Percentiles rank a stretch among this genome's conserved stretches.
phyloP scores from a whole-genome alignment of 2,797 vertebrate species.

The Ammospiza maritima region DNA sequence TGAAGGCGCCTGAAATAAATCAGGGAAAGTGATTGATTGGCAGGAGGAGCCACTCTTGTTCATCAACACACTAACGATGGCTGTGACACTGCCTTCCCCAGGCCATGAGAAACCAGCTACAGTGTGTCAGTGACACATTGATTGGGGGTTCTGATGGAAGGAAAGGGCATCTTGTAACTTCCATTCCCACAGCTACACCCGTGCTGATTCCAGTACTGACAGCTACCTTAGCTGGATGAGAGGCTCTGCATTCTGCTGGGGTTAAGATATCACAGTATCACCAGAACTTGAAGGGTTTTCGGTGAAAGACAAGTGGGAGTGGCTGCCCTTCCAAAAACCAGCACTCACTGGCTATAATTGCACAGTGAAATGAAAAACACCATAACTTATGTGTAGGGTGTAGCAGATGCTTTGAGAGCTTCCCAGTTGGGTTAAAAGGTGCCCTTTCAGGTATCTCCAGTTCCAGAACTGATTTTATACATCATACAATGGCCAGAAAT shows the following conservation, averaged over 20 bases:
- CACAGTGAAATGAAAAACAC: neutral
- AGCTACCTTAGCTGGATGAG: fast-evolving
- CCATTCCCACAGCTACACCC: fast-evolving
- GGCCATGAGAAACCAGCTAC: neutral
- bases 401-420: neutral
- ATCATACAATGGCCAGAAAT: neutral
- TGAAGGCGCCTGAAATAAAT: neutral
- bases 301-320: neutral
- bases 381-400: fast-evolving
- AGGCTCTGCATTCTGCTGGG: neutral
- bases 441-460: neutral
- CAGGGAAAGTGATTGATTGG: fast-evolving
- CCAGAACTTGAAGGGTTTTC: neutral
- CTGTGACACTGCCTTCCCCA: neutral
- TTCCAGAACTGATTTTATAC: neutral
- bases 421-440: neutral
- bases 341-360: neutral
- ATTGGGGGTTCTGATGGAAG: neutral
- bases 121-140: neutral
- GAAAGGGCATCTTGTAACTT: neutral
- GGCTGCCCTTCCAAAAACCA: neutral
- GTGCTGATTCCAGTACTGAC: neutral
- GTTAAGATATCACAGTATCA: neutral
- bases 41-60: neutral
- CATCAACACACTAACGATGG: neutral